phyloP scores from a whole-genome alignment of 1,140 invertebrate genomes.

The Papilio aristodemus region DNA sequence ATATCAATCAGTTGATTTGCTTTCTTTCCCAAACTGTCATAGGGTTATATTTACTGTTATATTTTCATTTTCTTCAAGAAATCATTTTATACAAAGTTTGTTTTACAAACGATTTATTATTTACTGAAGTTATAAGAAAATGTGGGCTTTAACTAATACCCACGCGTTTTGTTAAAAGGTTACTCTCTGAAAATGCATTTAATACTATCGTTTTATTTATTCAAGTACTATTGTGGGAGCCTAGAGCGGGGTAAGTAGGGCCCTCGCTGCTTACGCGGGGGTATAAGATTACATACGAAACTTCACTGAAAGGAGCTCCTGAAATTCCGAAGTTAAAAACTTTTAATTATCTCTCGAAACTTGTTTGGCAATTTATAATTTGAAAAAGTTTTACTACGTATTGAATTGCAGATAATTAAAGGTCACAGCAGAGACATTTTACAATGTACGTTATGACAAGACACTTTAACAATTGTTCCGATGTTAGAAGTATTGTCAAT shows the following conservation, averaged over 20 bases:
- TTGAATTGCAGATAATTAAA: background rate
- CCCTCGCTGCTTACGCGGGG: conserved; percentile 2
- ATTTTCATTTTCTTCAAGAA: too few relatives aligned
- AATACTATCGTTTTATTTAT: conserved; percentile 9
- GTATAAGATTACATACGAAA: conserved; percentile 25
- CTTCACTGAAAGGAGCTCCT: conserved; percentile 16
- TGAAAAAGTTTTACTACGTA: conserved; percentile 11
- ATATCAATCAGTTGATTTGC: too few relatives aligned
- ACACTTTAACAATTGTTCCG: too few relatives aligned
- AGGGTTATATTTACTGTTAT: too few relatives aligned
- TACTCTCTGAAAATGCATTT: background rate
- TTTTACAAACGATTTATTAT: too few relatives aligned
- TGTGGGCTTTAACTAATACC: background rate
- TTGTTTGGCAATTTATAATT: conserved; percentile 25
- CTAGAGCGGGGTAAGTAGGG: background rate
- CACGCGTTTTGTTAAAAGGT: background rate
- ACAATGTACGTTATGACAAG: background rate
- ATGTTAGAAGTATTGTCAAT: too few relatives aligned
- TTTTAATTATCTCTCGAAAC: conserved; percentile 22
- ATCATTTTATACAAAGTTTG: too few relatives aligned
- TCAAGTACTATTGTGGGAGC: background rate
- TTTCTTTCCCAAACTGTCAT: too few relatives aligned
- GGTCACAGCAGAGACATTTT: background rate
- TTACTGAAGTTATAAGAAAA: background rate
- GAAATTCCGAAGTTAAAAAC: conserved; percentile 13